Percentiles rank a stretch among this genome's conserved stretches.
phyloP scores from a whole-genome alignment of 2,113 vertebrate genomes.

The Pan troglodytes region DNA sequence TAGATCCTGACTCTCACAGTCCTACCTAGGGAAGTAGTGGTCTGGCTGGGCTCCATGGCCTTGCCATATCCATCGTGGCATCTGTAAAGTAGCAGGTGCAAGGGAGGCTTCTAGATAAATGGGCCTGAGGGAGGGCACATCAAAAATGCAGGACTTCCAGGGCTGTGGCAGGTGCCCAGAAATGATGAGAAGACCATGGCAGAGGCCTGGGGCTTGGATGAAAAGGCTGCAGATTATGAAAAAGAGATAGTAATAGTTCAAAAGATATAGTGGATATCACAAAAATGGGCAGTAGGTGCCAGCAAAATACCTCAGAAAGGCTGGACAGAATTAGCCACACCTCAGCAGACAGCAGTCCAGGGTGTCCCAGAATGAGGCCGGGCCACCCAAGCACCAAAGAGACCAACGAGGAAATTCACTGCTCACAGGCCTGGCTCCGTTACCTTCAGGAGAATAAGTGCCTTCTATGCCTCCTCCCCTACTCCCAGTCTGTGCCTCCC shows the following conservation, averaged over 20 bases:
- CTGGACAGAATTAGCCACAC: not conserved
- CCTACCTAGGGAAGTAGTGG: no score
- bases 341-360: no score
- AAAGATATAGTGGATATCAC: not conserved
- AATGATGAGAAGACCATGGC: not conserved
- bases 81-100: not conserved
- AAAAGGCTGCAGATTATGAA: not conserved
- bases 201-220: not conserved
- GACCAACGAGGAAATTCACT: not conserved
- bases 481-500: not conserved
- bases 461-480: not conserved
- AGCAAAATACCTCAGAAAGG: not conserved
- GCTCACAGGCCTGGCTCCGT: not conserved
- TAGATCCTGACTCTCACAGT: not conserved
- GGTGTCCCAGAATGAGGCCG: not conserved
- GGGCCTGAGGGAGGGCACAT: not conserved
- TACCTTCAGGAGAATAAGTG: not conserved
- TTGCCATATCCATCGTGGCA: not conserved
- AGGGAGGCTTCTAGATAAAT: not conserved
- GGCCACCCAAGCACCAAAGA: no score
- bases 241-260: not conserved
- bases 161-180: not conserved
- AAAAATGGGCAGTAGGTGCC: not conserved
- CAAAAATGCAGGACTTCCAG: not conserved
- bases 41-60: not conserved